Evolutionary conservation across 1,140 invertebrate species (phyloP), one percentile per base, ranked within the genome.

Genomic region (Hycleus phaleratus): DNA sequence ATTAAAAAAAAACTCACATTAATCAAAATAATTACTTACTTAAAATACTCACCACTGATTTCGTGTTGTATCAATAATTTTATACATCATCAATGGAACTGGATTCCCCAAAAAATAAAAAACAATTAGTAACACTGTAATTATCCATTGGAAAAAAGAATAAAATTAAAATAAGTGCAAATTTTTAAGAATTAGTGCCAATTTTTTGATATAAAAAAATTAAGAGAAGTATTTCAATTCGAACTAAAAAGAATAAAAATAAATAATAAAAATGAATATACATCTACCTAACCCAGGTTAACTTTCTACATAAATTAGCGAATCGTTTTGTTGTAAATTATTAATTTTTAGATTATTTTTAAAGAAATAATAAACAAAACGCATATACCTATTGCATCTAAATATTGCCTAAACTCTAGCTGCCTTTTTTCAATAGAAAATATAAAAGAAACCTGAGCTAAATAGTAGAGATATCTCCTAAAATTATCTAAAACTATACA

Each of bases 281-380:
- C 46, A 45, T 46, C 66, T 64, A 68, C 66, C 66, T 68, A 68
- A 68, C 66, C 66, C 66, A 68, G 66, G 66, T 68, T 68, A 62
- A 56, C 60, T 67, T 59, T 53, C 26, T 45, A 49, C 46, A 47
- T 26, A 38, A 18, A 43, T 32, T 32, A 40, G 9, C 40, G 9
- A 39, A 18, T 18, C 18, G 32, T 32, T 7, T 32, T 32, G 32
- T 32, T 32, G 4, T 32, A 5, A 32, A 38, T 47, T 55, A 55
- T 43, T 38, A 48, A 42, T 40, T 38, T 44, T 25, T 49, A 24
- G 44, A 26, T 10, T 45, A 40, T 39, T 42, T 61, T 5, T 40
- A 40, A 53, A 44, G n/a, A 38, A 49, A 26, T 12, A 8, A 24
- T 40, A 58, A 49, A 7, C 18, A 38, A 43, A 43, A 40, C 40